phyloP scores from a whole-genome alignment of 2,113 vertebrate genomes.

The Rhadina sibilatrix region DNA sequence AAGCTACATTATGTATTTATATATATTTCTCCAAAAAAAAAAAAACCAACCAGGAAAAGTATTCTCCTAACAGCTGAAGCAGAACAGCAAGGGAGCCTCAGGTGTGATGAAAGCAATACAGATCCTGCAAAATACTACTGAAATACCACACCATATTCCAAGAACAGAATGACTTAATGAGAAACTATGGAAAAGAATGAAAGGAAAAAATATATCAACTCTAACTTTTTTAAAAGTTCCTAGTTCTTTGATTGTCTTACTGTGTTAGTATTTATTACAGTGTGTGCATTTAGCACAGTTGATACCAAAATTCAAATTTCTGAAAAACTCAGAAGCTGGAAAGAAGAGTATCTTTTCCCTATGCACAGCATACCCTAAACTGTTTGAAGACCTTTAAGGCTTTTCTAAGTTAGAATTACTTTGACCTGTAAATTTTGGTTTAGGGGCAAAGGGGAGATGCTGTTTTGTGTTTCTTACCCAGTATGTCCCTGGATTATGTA shows the following conservation, averaged over 20 bases:
- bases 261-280: neutral
- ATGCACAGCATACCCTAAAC: neutral
- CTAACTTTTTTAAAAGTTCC: neutral
- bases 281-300: neutral
- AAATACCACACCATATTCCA: neutral
- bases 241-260: neutral
- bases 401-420: neutral
- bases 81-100: neutral
- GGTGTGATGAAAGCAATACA: neutral
- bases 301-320: neutral
- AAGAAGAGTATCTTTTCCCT: neutral
- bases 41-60: neutral
- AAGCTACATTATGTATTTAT: neutral
- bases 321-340: neutral
- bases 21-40: neutral
- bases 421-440: neutral
- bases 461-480: constrained; percentile 69
- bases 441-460: neutral
- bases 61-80: neutral
- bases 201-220: neutral
- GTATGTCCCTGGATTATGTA: constrained; percentile 38
- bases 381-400: neutral
- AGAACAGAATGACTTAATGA: neutral
- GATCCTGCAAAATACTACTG: neutral
- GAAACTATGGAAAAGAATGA: accelerated